Evolutionary conservation across 2,797 vertebrate genomes (phyloP).

Genomic region (Clarias pachynema): DNA sequence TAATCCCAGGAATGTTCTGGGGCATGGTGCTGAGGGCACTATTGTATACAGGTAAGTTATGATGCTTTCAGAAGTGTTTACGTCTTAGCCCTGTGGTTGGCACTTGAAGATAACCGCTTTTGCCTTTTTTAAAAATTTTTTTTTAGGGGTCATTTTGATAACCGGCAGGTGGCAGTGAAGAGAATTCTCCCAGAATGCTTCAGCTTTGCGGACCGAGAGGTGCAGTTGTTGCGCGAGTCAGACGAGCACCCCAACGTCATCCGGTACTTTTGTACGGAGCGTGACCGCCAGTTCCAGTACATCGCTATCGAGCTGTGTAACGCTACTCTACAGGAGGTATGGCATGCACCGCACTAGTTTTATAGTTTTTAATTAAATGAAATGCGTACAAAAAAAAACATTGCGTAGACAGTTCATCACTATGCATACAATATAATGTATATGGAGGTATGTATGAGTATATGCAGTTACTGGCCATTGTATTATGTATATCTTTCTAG

Average conservation of each 20-base stretch:
- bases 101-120: not conserved
- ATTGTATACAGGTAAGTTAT: constrained; percentile 90
- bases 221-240: constrained; percentile 91
- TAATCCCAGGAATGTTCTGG: constrained; percentile 87
- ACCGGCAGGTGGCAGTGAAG: constrained; percentile 91
- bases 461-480: too few species aligned
- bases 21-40: constrained; percentile 96
- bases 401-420: not conserved
- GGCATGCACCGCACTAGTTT: not conserved
- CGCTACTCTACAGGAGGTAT: constrained; percentile 92
- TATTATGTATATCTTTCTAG: too few species aligned
- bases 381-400: not conserved
- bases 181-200: constrained; percentile 97
- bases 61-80: not conserved
- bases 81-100: not conserved
- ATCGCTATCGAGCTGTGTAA: constrained; percentile 95
- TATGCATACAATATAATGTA: not conserved
- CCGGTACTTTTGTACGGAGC: constrained; percentile 96
- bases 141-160: constrained; percentile 91
- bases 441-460: too few species aligned
- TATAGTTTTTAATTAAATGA: not conserved
- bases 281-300: constrained; percentile 98
- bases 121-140: constrained; percentile 13
- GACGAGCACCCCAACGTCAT: constrained; percentile 97
- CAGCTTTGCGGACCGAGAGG: constrained; percentile 94